A percentile compares a stretch with the other conserved stretches of the same genome.
Conservation (phyloP, 1,140 invertebrate species). For the Diabrotica undecimpunctata region DNA sequence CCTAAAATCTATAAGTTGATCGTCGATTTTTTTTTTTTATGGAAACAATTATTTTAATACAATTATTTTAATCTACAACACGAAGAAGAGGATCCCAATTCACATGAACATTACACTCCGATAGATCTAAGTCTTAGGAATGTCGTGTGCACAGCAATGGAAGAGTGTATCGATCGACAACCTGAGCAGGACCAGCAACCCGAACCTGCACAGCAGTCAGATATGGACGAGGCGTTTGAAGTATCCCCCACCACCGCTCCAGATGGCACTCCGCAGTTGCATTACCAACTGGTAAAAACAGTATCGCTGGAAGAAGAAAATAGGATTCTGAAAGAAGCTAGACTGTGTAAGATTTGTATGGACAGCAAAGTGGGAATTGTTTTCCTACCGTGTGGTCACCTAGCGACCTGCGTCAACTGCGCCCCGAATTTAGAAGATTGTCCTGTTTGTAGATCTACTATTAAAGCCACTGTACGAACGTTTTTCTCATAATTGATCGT, state of each 20-base stretch:
- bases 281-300: conserved; percentile 14
- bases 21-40: too few species aligned
- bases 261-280: too few species aligned
- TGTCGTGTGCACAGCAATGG: conserved; percentile 6
- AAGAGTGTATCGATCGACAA: conserved; percentile 4
- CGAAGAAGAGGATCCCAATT: conserved; percentile 52
- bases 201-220: background rate
- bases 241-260: too few species aligned
- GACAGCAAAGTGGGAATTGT: conserved; percentile 83
- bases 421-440: conserved; percentile 64
- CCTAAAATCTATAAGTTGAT: too few species aligned
- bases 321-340: conserved; percentile 75
- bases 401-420: conserved; percentile 71
- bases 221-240: too few species aligned
- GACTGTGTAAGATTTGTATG: conserved; percentile 89
- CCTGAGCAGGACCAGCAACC: background rate
- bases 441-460: conserved; percentile 65
- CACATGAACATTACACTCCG: conserved; percentile 8
- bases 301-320: conserved; percentile 73
- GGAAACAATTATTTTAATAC: too few species aligned
- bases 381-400: conserved; percentile 87
- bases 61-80: conserved; percentile 62
- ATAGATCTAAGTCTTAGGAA: background rate
- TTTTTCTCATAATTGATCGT: conserved; percentile 57
- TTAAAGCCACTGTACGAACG: conserved; percentile 62